A percentile compares a stretch with the other conserved stretches of the same genome.
phyloP scores from a whole-genome alignment of 2,888 invertebrate species.

The Cynaeus angustus region DNA sequence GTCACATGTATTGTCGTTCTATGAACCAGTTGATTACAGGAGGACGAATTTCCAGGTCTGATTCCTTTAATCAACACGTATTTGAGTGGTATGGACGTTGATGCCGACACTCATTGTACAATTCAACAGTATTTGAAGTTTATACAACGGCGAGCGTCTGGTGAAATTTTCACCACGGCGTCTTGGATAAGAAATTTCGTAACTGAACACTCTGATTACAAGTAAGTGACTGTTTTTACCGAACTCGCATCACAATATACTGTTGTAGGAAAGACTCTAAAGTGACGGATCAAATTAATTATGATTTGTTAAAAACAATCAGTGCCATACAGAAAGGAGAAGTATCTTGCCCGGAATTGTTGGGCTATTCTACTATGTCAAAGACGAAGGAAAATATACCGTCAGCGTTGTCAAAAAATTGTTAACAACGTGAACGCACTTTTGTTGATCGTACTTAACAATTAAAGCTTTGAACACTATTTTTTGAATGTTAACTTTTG shows the following conservation, averaged over 20 bases:
- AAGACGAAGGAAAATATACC: constrained; percentile 92
- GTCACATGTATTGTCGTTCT: constrained; percentile 1
- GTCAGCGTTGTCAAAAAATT: constrained; percentile 75
- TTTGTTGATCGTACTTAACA: constrained; percentile 33
- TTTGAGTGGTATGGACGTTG: constrained; percentile 95
- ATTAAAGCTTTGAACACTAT: constrained; percentile 32
- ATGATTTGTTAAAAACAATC: constrained; percentile 88
- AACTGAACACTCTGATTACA: constrained; percentile 89
- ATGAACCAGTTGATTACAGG: constrained; percentile 71
- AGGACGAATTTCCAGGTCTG: constrained; percentile 93
- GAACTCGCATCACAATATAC: constrained; percentile 15
- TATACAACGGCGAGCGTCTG: constrained; percentile 90
- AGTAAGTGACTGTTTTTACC: constrained; percentile 74
- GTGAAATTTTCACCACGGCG: constrained; percentile 94
- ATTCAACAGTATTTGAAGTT: constrained; percentile 96
- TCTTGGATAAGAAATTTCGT: constrained; percentile 96
- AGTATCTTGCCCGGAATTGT: constrained; percentile 82
- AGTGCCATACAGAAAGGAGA: constrained; percentile 83
- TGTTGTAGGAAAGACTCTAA: constrained; percentile 87
- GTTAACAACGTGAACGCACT: constrained; percentile 40
- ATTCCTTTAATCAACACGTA: constrained; percentile 96
- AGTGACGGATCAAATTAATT: constrained; percentile 91
- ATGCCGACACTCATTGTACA: constrained; percentile 98
- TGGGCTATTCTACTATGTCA: constrained; percentile 82
- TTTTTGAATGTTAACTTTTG: constrained; percentile 41